phyloP scores from a whole-genome alignment of 2,888 invertebrate species.

The Dione juno region DNA sequence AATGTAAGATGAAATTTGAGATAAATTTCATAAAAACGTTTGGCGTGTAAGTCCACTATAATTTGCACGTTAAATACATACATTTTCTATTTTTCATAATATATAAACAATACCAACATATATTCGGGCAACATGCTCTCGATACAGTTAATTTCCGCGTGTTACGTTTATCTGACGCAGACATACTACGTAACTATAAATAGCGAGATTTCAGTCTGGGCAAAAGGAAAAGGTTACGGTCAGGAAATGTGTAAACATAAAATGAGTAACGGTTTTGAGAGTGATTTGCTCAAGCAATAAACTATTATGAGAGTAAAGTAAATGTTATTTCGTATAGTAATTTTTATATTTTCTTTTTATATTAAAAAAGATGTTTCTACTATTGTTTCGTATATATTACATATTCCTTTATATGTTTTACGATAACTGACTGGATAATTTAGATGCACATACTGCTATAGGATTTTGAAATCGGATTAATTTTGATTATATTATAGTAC shows the following conservation, averaged over 20 bases:
- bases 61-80: neutral
- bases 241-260: constrained; percentile 38
- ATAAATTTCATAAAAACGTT: too few relatives aligned
- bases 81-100: neutral
- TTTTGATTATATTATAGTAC: constrained; percentile 26
- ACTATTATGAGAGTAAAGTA: constrained; percentile 15
- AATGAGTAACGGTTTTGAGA: constrained; percentile 27
- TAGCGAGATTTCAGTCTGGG: constrained; percentile 12
- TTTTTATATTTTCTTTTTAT: neutral
- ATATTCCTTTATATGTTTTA: too few relatives aligned
- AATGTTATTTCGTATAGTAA: neutral
- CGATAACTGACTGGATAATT: too few relatives aligned
- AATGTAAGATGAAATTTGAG: neutral
- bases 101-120: neutral
- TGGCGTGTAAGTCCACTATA: too few relatives aligned
- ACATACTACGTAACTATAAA: constrained; percentile 27
- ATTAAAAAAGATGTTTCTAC: neutral
- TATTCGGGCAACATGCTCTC: neutral
- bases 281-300: constrained; percentile 31
- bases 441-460: neutral
- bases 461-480: constrained; percentile 4
- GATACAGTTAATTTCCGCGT: constrained; percentile 7
- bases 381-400: too few relatives aligned
- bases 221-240: constrained; percentile 32
- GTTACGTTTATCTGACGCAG: constrained; percentile 21